These are phyloP conservation scores for Molossus molossus DNA, from an alignment of 2,797 vertebrate genomes.

Conservation along the genomic window DNA sequence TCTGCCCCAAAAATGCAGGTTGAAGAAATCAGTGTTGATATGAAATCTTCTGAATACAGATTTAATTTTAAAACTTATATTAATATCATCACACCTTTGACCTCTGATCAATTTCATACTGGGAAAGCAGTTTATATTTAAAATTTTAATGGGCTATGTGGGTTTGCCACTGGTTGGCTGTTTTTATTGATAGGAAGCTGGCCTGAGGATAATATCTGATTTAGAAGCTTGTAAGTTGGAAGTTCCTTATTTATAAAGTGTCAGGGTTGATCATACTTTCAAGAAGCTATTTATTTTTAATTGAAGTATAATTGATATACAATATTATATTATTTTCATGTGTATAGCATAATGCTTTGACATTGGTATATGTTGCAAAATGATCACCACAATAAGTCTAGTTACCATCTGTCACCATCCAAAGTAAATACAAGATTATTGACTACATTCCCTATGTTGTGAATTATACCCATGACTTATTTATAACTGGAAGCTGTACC, in stretches of 20 bases:
- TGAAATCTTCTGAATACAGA: constrained; percentile 27
- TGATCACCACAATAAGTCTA: not conserved
- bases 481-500: not conserved
- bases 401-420: not conserved
- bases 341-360: not conserved
- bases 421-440: not conserved
- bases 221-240: not conserved
- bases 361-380: not conserved
- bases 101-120: constrained; percentile 6
- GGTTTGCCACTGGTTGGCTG: not conserved
- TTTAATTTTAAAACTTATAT: not conserved
- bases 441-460: not conserved
- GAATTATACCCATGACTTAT: not conserved
- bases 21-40: not conserved
- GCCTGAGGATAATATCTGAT: constrained; percentile 14
- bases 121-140: constrained; percentile 4
- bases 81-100: not conserved
- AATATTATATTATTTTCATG: not conserved
- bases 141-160: not conserved
- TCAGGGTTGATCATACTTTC: not conserved
- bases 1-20: not conserved
- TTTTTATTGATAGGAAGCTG: not conserved
- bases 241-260: constrained; percentile 48
- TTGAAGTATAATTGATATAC: not conserved
- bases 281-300: not conserved